Evolutionary conservation across 2,113 vertebrate genomes (phyloP).

Genomic region (Tachysurus vachellii): DNA sequence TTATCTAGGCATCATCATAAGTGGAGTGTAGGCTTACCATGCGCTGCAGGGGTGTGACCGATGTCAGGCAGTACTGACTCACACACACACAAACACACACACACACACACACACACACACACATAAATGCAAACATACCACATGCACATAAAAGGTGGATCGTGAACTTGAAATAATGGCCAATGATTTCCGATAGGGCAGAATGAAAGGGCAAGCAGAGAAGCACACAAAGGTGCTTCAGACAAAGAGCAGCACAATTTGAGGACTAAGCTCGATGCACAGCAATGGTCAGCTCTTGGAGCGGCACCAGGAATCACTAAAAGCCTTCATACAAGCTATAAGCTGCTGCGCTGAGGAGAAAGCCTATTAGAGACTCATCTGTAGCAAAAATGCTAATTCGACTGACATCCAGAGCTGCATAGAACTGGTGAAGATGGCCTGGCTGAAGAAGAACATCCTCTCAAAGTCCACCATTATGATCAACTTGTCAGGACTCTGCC

Average conservation of each 20-base stretch:
- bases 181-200: constrained; percentile 53
- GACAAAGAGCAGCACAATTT: constrained; percentile 19
- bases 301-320: background rate
- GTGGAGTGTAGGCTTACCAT: background rate
- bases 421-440: background rate
- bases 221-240: background rate
- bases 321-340: background rate
- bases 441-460: constrained; percentile 25
- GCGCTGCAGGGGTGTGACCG: background rate
- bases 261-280: background rate
- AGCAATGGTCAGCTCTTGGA: background rate
- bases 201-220: constrained; percentile 26
- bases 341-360: constrained; percentile 16
- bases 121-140: background rate
- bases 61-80: background rate
- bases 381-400: constrained; percentile 11
- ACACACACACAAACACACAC: too few relatives aligned
- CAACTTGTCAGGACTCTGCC: too few relatives aligned
- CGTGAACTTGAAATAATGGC: constrained; percentile 39
- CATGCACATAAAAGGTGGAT: constrained; percentile 26
- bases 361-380: constrained; percentile 38
- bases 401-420: background rate
- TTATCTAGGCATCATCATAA: background rate
- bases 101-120: background rate
- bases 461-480: background rate